Evolutionary conservation across 2,113 vertebrate genomes (phyloP).

Genomic region (Labrus mixtus): DNA sequence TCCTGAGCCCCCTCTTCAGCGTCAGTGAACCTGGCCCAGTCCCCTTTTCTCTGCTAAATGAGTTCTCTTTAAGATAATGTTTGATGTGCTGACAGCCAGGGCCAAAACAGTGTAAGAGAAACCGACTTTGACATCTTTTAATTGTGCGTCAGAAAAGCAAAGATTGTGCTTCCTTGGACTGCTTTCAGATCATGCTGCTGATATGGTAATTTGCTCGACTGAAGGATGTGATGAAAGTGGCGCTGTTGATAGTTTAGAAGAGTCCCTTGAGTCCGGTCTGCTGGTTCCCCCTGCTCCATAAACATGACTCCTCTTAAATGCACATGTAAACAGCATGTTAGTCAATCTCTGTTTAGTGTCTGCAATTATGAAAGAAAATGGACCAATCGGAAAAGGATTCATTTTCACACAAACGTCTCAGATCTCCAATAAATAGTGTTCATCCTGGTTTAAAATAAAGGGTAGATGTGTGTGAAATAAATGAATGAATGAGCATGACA

Average conservation of each 20-base stretch:
- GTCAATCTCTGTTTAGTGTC: slow-evolving; percentile 16
- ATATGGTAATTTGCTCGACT: slow-evolving; percentile 76
- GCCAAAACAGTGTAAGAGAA: slow-evolving; percentile 82
- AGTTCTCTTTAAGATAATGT: slow-evolving; percentile 87
- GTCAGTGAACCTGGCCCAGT: slow-evolving; percentile 72
- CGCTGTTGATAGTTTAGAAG: slow-evolving; percentile 64
- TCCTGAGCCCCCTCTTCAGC: slow-evolving; percentile 69
- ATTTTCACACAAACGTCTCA: slow-evolving; percentile 26
- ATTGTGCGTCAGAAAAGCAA: slow-evolving; percentile 82
- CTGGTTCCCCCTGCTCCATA: slow-evolving; percentile 39
- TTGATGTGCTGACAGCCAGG: slow-evolving; percentile 84
- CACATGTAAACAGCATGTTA: slow-evolving; percentile 32
- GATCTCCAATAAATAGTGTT: slow-evolving; percentile 2
- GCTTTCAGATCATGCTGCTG: slow-evolving; percentile 74
- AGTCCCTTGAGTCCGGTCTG: slow-evolving; percentile 64
- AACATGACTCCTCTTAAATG: slow-evolving; percentile 33
- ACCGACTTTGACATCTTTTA: slow-evolving; percentile 90
- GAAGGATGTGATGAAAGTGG: slow-evolving; percentile 75
- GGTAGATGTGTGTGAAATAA: slow-evolving; percentile 37
- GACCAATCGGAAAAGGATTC: neutral
- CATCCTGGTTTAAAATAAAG: slow-evolving; percentile 18
- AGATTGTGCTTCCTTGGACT: slow-evolving; percentile 69
- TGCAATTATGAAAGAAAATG: slow-evolving; percentile 20
- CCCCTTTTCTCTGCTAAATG: slow-evolving; percentile 84
- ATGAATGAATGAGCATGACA: neutral